Base-by-base conservation (phyloP, 2,797 vertebrate genomes). In the Hemitrygon akajei region DNA sequence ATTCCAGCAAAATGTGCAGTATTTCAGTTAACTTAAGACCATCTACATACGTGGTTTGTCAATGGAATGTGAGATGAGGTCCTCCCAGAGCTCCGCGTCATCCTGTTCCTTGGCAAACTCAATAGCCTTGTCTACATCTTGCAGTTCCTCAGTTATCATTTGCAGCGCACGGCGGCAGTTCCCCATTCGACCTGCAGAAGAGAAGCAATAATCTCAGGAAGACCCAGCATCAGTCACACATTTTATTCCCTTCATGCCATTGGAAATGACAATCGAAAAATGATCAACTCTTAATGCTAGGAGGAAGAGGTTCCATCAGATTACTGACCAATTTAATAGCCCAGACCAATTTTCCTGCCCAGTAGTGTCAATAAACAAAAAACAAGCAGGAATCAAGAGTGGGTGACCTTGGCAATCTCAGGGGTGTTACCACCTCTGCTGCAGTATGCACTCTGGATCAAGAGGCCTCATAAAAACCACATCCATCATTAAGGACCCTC, bases 41-140 rank as follows among this genome's bases (percentile, higher is more conserved):
- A 69, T 3, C 30, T 5, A 92, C 98, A 94, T 97, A 99, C 99
- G 98, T 94, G 99, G 99, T 95, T 99, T 99, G 95, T 99, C 98
- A 0, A 99, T 99, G 66, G 99, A 99, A 95, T 99, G 99, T 7
- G 98, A 97, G 96, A 99, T 99, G 94, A 99, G 98, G 95, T 99
- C 98, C 95, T 99, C 98, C 99, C 99, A 99, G 82, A 99, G 97
- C 94, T 99, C 99, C 66, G 96, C 97, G 7, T 99, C 99, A 3
- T 99, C 99, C 95, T 99, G 99, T 94, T 99, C 99, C 96, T 99
- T 99, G 80, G 99, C 99, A 94, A 99, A 99, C 94, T 99, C 99
- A 93, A 99, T 99, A 93, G 99, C 99, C 95, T 99, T 99, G 95
- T 99, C 99, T 93, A 99, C 99, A 7, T 99, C 96, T 60, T 95